Percentiles rank a stretch among this genome's conserved stretches.
Evolutionary conservation across 2,113 vertebrate species (phyloP).

Genomic region (Serilophus lunatus): DNA sequence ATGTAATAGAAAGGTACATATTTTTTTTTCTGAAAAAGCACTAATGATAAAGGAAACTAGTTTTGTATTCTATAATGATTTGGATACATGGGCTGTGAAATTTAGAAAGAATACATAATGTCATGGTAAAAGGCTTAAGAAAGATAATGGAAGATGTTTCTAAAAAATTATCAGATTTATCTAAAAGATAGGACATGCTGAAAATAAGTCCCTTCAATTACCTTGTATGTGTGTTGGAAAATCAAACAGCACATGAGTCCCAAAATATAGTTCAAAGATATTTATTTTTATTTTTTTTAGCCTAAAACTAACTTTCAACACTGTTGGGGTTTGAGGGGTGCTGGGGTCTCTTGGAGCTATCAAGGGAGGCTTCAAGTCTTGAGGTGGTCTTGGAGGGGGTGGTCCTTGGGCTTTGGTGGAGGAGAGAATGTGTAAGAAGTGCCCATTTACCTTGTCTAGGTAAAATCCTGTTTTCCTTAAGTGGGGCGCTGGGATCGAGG

Average conservation of each 20-base stretch:
- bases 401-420: no score
- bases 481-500: no score
- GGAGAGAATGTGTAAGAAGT: no score
- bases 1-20: not conserved
- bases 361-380: no score
- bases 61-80: not conserved
- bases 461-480: no score
- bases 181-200: not conserved
- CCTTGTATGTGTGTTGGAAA: not conserved
- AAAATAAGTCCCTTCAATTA: not conserved
- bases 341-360: no score
- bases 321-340: no score
- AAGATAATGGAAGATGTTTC: not conserved
- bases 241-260: not conserved
- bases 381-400: no score
- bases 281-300: not conserved
- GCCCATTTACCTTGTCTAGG: no score
- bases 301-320: not conserved
- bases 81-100: not conserved
- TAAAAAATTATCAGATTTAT: not conserved
- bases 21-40: not conserved
- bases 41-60: not conserved
- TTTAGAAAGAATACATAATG: not conserved
- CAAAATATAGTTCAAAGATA: not conserved
- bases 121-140: not conserved